A percentile compares a stretch with the other conserved stretches of the same genome.
These are phyloP conservation scores for Orientallactaga sibirica DNA, from an alignment of 2,797 vertebrate species.

Conservation along the genomic window DNA sequence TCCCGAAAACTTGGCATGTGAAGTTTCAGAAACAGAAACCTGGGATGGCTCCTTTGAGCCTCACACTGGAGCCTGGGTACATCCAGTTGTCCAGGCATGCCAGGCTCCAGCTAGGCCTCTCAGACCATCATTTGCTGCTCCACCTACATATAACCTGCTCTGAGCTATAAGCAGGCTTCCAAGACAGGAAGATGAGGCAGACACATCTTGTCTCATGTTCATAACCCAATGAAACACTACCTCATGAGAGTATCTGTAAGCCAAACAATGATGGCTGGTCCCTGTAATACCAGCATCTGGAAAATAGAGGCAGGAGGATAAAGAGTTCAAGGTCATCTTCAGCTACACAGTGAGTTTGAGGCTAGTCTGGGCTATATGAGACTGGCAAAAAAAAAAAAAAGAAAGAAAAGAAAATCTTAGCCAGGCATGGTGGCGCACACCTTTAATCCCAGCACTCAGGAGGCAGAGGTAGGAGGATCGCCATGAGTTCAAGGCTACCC, in stretches of 20 bases:
- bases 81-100: background rate
- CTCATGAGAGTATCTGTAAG: conserved; percentile 10
- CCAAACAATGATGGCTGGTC: background rate
- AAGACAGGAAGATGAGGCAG: background rate
- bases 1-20: background rate
- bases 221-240: background rate
- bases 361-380: background rate
- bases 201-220: background rate
- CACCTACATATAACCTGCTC: background rate
- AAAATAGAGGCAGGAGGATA: background rate
- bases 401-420: too few relatives aligned
- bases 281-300: background rate
- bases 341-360: background rate
- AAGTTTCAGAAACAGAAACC: conserved; percentile 2
- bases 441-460: too few relatives aligned
- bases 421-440: too few relatives aligned
- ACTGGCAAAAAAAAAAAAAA: background rate
- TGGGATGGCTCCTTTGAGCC: background rate
- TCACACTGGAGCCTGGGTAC: too few relatives aligned
- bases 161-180: background rate
- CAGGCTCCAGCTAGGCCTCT: background rate
- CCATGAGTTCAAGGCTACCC: too few relatives aligned
- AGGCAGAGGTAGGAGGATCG: too few relatives aligned
- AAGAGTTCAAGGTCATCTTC: background rate
- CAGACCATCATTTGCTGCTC: background rate